Conservation (phyloP, 2,888 invertebrate species). For the Orthosia cruda region DNA sequence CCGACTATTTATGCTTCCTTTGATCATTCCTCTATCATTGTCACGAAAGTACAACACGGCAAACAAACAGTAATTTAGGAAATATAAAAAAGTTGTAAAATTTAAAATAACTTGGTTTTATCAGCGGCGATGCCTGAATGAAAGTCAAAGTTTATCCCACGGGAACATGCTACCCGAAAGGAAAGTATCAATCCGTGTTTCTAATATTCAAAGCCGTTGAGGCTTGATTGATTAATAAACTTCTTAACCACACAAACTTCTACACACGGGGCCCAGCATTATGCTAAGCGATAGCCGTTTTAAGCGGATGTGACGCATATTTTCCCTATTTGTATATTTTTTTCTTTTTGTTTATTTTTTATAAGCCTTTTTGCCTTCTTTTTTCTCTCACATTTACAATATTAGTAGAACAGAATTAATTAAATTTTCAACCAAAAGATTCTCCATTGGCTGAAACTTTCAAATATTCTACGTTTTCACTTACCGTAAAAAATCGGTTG, state of each 20-base stretch:
- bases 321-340: too few species aligned
- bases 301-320: too few species aligned
- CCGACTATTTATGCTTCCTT: conserved; percentile 34
- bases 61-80: conserved; percentile 21
- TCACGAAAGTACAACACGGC: neutral
- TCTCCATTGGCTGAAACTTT: neutral
- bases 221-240: neutral
- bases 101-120: neutral
- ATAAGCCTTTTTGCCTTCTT: too few species aligned
- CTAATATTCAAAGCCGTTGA: neutral
- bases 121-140: too few species aligned
- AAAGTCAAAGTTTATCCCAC: neutral
- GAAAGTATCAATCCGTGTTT: neutral
- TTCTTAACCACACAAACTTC: too few species aligned
- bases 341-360: too few species aligned
- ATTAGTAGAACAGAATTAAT: neutral
- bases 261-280: too few species aligned
- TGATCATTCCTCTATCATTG: conserved; percentile 31
- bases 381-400: too few species aligned
- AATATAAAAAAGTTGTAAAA: conserved; percentile 18
- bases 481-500: neutral
- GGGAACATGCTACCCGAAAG: neutral
- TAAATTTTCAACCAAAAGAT: neutral
- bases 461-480: conserved; percentile 4
- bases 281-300: too few species aligned